These are phyloP conservation scores for Bambusicola thoracicus DNA, from an alignment of 2,113 vertebrate genomes.

Conservation along the genomic window DNA sequence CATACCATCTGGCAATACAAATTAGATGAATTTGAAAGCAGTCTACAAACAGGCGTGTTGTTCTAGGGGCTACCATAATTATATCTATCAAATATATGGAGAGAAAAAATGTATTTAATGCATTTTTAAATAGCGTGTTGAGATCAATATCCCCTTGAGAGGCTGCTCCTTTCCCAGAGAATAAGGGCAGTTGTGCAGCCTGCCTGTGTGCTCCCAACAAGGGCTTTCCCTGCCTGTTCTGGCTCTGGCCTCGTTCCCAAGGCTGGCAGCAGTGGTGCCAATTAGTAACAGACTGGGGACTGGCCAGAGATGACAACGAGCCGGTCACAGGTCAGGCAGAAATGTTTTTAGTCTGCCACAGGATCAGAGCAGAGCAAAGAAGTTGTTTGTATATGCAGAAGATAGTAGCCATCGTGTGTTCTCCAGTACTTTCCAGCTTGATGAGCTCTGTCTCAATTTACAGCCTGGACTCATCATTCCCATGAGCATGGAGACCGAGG, in stretches of 20 bases:
- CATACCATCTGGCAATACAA: conserved; percentile 75
- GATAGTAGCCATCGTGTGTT: not conserved
- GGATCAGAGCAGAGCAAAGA: not conserved
- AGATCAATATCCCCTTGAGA: conserved; percentile 12
- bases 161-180: not conserved
- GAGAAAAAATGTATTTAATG: conserved; percentile 49
- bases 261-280: conserved; percentile 7
- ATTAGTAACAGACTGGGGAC: conserved; percentile 42
- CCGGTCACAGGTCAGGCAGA: not conserved
- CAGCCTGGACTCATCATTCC: not conserved
- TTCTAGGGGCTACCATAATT: conserved; percentile 65
- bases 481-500: accelerated
- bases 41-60: conserved; percentile 67
- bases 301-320: conserved; percentile 7
- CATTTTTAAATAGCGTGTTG: conserved; percentile 26
- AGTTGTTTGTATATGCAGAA: not conserved
- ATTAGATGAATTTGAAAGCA: conserved; percentile 73
- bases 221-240: not conserved
- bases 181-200: not conserved
- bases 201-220: accelerated
- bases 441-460: accelerated
- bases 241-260: conserved; percentile 40
- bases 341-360: not conserved
- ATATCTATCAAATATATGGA: conserved; percentile 54
- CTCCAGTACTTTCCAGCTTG: not conserved